These are phyloP conservation scores for Hylomyscus alleni DNA, from an alignment of 2,797 vertebrate genomes.

Conservation along the genomic window DNA sequence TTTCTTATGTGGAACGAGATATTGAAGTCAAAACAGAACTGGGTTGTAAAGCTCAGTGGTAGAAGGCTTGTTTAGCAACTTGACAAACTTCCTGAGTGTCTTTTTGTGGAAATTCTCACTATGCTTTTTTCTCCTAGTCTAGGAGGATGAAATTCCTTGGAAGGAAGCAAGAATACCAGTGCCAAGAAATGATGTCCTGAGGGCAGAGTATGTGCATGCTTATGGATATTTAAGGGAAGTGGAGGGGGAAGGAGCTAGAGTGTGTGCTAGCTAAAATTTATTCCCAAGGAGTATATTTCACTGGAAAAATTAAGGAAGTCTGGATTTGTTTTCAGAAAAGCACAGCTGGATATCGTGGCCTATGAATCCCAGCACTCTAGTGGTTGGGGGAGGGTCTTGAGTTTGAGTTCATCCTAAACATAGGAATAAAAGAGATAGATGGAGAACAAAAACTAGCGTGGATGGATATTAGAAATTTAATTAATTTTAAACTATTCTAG, in stretches of 20 bases:
- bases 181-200: background rate
- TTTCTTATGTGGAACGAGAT: background rate
- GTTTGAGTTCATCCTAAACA: background rate
- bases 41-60: background rate
- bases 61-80: background rate
- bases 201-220: background rate
- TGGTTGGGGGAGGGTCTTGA: background rate
- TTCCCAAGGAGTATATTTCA: background rate
- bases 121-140: background rate
- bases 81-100: background rate
- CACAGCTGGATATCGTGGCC: background rate
- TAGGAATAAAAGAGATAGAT: background rate
- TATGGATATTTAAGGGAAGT: background rate
- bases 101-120: background rate
- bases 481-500: background rate
- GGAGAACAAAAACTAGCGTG: background rate
- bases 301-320: background rate
- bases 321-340: background rate
- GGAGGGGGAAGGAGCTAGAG: background rate
- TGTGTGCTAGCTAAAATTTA: background rate
- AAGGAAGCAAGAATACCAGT: background rate
- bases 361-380: background rate
- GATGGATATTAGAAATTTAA: background rate
- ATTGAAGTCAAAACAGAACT: background rate
- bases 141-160: background rate